Evolutionary conservation across 2,113 vertebrate species (phyloP).

Genomic region (Lanius collurio): DNA sequence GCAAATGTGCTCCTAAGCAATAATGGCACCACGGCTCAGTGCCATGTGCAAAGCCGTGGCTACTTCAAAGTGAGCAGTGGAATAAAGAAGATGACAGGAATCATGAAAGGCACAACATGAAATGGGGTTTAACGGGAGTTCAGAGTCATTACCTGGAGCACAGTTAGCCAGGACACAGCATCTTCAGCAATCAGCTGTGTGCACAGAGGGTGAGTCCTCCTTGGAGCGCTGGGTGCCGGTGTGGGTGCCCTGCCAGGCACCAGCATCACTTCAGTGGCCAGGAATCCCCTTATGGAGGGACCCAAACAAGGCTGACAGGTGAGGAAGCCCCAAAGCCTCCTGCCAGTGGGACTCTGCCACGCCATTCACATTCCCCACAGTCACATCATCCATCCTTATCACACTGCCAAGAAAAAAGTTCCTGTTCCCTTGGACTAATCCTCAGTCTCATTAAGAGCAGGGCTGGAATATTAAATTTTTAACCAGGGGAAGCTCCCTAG

Average conservation of each 20-base stretch:
- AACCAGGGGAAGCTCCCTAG: slow-evolving; percentile 11
- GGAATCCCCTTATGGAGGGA: too few relatives aligned
- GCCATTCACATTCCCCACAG: not conserved
- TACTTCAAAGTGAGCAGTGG: slow-evolving; percentile 44
- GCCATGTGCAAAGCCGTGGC: rapidly evolving
- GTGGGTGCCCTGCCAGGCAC: not conserved
- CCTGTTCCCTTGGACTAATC: not conserved
- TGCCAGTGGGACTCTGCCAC: rapidly evolving
- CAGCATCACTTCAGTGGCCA: not conserved
- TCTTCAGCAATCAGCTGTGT: not conserved
- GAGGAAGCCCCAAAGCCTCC: not conserved
- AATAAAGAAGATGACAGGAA: not conserved
- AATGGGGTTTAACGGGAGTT: not conserved
- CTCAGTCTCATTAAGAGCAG: slow-evolving; percentile 15
- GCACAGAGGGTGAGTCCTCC: not conserved
- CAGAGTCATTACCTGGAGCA: slow-evolving; percentile 51
- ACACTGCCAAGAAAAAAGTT: not conserved
- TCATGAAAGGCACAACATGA: not conserved
- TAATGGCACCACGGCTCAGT: rapidly evolving
- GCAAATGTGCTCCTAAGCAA: not conserved
- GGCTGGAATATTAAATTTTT: not conserved
- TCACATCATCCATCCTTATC: not conserved
- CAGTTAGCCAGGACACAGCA: slow-evolving; percentile 4
- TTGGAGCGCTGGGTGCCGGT: not conserved
- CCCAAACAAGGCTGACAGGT: rapidly evolving